Conservation (phyloP, 2,888 invertebrate species). For the Cryptus armator region DNA sequence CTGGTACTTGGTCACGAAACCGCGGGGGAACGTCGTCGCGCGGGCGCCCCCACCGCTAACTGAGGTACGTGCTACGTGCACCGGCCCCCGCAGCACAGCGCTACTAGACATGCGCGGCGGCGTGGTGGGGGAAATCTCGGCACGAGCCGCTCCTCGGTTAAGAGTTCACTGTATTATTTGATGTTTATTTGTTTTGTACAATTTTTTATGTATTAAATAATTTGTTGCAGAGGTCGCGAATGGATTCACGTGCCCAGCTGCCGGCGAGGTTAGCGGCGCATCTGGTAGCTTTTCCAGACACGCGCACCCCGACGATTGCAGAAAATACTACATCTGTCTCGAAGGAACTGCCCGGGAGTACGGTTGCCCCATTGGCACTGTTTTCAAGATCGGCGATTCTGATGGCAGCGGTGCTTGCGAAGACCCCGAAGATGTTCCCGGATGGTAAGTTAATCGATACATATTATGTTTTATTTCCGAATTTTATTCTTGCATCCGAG, state of each 20-base stretch:
- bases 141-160: too few species aligned
- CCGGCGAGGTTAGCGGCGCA: constrained; percentile 92
- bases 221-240: constrained; percentile 93
- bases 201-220: constrained; percentile 21
- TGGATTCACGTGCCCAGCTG: constrained; percentile 94
- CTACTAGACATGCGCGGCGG: too few species aligned
- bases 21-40: too few species aligned
- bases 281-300: constrained; percentile 96
- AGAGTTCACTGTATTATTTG: not conserved
- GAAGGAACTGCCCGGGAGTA: constrained; percentile 96
- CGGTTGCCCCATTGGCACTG: constrained; percentile 98
- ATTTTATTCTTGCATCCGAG: constrained; percentile 24
- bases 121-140: too few species aligned
- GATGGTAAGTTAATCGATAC: constrained; percentile 92
- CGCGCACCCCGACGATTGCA: constrained; percentile 97
- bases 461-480: constrained; percentile 1
- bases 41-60: too few species aligned
- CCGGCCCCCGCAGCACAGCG: too few species aligned
- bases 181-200: not conserved
- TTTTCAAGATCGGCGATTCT: constrained; percentile 96
- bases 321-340: constrained; percentile 97
- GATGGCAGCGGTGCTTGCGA: constrained; percentile 97
- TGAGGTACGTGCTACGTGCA: too few species aligned
- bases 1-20: too few species aligned
- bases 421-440: constrained; percentile 97